Conservation (phyloP, 2,888 invertebrate species). For the Iselma pallidipennis region DNA sequence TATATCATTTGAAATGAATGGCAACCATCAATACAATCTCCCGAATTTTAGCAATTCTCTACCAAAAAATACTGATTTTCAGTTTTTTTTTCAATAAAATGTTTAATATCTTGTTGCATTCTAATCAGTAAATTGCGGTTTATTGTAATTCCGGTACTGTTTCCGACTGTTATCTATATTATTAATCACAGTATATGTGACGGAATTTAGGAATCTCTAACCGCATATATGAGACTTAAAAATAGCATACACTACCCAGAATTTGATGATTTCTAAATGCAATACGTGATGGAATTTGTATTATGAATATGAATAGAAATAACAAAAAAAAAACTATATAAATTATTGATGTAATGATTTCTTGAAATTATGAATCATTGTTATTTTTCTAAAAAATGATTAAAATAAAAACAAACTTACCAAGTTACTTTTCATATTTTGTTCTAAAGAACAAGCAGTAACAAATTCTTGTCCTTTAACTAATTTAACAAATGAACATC, state of each 20-base stretch:
- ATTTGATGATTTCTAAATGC: neutral
- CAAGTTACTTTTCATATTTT: conserved; percentile 42
- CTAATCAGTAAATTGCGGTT: neutral
- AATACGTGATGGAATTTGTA: neutral
- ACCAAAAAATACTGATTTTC: too few relatives aligned
- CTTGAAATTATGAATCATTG: neutral
- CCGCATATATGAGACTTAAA: neutral
- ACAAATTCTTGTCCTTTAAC: conserved; percentile 83
- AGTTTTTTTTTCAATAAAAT: neutral
- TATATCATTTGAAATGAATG: neutral
- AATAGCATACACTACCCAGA: neutral
- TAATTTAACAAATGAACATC: conserved; percentile 81
- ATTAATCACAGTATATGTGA: neutral
- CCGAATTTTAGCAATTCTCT: neutral
- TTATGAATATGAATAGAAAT: too few relatives aligned
- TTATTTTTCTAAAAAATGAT: neutral
- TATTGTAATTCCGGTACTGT: neutral
- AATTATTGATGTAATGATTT: neutral
- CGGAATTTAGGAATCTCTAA: neutral
- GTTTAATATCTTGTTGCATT: neutral
- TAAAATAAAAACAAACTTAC: conserved; percentile 20
- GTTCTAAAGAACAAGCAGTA: conserved; percentile 56
- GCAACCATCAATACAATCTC: neutral
- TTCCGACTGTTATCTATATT: neutral
- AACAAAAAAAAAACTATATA: neutral